phyloP scores from a whole-genome alignment of 2,888 invertebrate species.

The Leucozona laternaria region DNA sequence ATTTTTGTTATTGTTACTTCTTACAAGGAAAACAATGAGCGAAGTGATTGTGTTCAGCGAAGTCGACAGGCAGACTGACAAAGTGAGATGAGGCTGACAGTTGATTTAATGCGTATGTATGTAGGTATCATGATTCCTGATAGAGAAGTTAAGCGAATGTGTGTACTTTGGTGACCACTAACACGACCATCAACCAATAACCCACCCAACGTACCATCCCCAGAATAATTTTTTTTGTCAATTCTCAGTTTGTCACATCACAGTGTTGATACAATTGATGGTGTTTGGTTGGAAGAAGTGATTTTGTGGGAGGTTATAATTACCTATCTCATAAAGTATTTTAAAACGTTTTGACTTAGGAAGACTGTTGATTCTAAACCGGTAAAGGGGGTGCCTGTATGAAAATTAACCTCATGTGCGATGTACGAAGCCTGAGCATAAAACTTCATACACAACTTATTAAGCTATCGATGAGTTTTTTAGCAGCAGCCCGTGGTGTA shows the following conservation, averaged over 20 bases:
- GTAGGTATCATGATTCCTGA: too few relatives aligned
- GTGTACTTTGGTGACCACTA: slow-evolving; percentile 69
- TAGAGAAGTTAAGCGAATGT: slow-evolving; percentile 31
- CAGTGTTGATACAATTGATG: slow-evolving; percentile 35
- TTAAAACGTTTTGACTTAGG: background rate
- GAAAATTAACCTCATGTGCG: too few relatives aligned
- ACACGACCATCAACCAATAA: slow-evolving; percentile 54
- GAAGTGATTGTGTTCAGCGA: slow-evolving; percentile 80
- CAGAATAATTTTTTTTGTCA: background rate
- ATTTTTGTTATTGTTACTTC: slow-evolving; percentile 71
- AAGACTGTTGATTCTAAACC: background rate
- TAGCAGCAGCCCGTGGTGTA: too few relatives aligned
- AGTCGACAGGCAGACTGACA: slow-evolving; percentile 64
- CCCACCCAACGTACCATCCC: background rate
- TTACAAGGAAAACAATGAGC: slow-evolving; percentile 82
- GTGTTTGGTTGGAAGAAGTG: background rate
- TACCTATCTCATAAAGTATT: slow-evolving; percentile 8
- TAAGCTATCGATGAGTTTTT: too few relatives aligned
- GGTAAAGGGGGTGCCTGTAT: background rate
- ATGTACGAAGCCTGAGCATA: too few relatives aligned
- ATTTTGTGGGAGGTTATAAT: slow-evolving; percentile 15
- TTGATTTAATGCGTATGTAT: slow-evolving; percentile 69
- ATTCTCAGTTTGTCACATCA: slow-evolving; percentile 22
- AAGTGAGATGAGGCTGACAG: slow-evolving; percentile 63
- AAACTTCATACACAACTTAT: too few relatives aligned